Base-by-base conservation (phyloP, 2,888 invertebrate species). In the Melieria crassipennis region DNA sequence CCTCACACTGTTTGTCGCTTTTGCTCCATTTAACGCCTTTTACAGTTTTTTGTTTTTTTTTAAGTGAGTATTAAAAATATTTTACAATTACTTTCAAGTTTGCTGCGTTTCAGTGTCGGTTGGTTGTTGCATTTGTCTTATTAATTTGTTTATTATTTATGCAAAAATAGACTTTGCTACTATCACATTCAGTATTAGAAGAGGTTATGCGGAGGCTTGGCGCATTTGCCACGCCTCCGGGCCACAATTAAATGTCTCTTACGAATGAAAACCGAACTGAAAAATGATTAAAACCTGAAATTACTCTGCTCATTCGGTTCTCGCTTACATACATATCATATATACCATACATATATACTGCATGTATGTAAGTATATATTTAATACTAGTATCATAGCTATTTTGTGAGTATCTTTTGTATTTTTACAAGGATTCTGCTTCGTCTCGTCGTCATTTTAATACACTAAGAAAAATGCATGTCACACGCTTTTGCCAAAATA, bases 341-440 rank as follows among this genome's bases (percentile, higher is more conserved):
- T 13, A 62, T 42, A 30, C 48, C 46, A 4, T 58, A 62, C 55
- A 42, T 62, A 52, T 43, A 16, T n/a, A 43, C 45, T 42, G 16
- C 52, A 50, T 52, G 10, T 55, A 42, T 55, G 55, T 55, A 50
- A 43, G 30, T 50, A 55, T 63, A 61, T 65, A 63, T 55, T 58
- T 71, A 69, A 70, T 78, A 77, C 83, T 83, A 83, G 81, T 83
- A 83, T 83, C 83, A 83, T 83, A 83, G 83, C 84, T 83, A 84
- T 83, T 83, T 83, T 84, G 83, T 83, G 83, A 83, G 83, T 83
- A 82, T 83, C 83, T 80, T 80, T 81, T 82, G 78, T 81, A 75
- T 83, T 83, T 80, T 78, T 83, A 83, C 83, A 83, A 79, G 79
- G 60, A 60, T 72, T 62, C 30, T 2, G 30, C 30, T 30, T 30